Percentiles rank a stretch among this genome's conserved stretches.
Evolutionary conservation across 2,797 vertebrate genomes (phyloP).

Genomic region (Liasis olivaceus): DNA sequence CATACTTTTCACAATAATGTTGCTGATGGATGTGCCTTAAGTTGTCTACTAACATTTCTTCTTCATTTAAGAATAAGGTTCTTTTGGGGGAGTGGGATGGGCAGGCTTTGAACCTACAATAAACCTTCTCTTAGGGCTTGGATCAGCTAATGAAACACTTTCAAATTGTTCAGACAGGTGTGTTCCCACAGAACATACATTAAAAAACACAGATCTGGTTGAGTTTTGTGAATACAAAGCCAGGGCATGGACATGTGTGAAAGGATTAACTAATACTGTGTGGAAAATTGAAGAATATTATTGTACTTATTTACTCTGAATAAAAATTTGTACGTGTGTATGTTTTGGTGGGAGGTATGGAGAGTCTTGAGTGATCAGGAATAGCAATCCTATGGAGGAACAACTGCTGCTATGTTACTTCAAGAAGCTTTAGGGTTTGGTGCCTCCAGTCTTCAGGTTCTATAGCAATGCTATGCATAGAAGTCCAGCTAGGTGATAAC

Average conservation of each 20-base stretch:
- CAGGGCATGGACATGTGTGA: background rate
- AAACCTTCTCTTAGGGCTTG: background rate
- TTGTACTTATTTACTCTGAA: background rate
- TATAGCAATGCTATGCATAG: background rate
- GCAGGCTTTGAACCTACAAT: background rate
- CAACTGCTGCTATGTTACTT: background rate
- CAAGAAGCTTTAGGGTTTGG: too few species aligned
- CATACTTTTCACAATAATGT: background rate
- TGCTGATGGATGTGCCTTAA: background rate
- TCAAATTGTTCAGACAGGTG: background rate
- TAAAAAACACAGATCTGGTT: background rate
- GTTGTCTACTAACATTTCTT: background rate
- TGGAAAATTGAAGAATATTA: background rate
- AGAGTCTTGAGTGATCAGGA: background rate
- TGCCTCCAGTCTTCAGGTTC: background rate
- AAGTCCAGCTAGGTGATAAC: background rate
- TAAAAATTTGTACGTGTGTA: background rate
- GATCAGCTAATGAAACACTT: background rate
- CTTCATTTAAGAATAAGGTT: background rate
- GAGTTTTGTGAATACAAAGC: background rate
- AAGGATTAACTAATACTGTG: background rate
- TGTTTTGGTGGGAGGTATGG: background rate
- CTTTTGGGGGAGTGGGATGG: background rate
- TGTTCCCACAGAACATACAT: background rate
- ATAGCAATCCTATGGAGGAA: background rate